Conservation (phyloP, 2,888 invertebrate species). For the Resseliella maxima region DNA sequence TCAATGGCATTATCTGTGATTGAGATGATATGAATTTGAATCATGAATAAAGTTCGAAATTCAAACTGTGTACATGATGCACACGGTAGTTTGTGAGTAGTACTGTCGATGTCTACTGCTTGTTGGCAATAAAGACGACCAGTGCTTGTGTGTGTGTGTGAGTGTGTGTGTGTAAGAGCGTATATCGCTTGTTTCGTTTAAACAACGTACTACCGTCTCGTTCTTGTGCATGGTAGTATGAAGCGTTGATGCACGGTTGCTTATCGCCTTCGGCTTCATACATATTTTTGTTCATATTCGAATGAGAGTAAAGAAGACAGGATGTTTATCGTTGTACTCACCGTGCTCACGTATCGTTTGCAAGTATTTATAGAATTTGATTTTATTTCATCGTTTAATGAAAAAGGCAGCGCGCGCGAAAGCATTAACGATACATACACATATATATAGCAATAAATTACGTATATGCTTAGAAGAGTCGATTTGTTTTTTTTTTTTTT, state of each 20-base stretch:
- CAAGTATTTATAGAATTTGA: slow-evolving; percentile 47
- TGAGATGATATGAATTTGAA: background rate
- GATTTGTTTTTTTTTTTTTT: background rate
- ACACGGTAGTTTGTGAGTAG: background rate
- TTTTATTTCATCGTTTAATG: background rate
- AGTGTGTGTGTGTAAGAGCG: background rate
- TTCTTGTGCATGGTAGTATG: background rate
- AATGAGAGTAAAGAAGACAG: slow-evolving; percentile 23
- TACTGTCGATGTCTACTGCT: background rate
- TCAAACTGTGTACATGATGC: background rate
- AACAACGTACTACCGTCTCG: background rate
- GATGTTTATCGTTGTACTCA: background rate
- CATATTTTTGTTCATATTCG: slow-evolving; percentile 17
- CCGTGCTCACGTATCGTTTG: slow-evolving; percentile 30
- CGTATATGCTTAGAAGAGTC: slow-evolving; percentile 2
- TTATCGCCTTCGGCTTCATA: slow-evolving; percentile 42
- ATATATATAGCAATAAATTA: slow-evolving; percentile 20
- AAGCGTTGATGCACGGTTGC: background rate
- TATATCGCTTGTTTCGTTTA: background rate
- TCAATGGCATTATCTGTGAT: background rate
- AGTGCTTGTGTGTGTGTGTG: background rate
- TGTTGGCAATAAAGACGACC: slow-evolving; percentile 28
- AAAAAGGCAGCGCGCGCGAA: slow-evolving; percentile 12
- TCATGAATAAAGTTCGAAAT: background rate
- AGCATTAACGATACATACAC: background rate